A percentile compares a stretch with the other conserved stretches of the same genome.
Evolutionary conservation across 2,797 vertebrate species (phyloP).

Genomic region (Peromyscus aztecus): DNA sequence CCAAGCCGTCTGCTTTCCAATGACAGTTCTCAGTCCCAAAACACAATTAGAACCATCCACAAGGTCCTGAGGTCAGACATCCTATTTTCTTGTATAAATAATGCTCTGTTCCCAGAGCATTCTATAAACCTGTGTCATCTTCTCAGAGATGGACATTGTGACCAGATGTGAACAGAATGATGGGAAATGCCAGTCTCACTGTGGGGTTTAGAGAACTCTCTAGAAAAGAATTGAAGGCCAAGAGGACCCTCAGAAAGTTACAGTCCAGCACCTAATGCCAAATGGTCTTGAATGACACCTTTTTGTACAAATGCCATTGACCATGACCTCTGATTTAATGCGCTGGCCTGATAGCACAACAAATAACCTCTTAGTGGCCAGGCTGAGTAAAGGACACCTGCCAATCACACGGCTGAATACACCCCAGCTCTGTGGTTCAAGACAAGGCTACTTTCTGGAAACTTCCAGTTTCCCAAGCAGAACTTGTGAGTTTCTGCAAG

Average conservation of each 20-base stretch:
- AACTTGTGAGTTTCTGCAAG: background rate
- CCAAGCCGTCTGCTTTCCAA: background rate
- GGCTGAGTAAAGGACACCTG: background rate
- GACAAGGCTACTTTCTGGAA: background rate
- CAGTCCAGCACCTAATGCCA: background rate
- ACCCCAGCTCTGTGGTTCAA: background rate
- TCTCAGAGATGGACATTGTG: background rate
- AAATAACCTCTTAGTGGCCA: constrained; percentile 39
- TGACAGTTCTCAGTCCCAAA: background rate
- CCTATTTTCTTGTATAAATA: background rate
- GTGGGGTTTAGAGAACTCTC: background rate
- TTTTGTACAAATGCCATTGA: constrained; percentile 48
- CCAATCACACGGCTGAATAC: constrained; percentile 70
- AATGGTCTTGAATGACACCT: constrained; percentile 11
- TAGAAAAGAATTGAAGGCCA: background rate
- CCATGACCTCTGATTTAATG: constrained; percentile 56
- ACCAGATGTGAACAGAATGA: background rate
- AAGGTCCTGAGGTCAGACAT: background rate
- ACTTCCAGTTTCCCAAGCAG: constrained; percentile 5
- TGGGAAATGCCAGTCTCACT: background rate
- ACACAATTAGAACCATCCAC: background rate
- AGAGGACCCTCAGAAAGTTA: background rate
- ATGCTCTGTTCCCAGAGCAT: background rate
- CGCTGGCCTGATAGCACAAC: background rate
- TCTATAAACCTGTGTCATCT: background rate